Base-by-base conservation (phyloP, 2,888 invertebrate genomes). In the Ptilodon capucinus region DNA sequence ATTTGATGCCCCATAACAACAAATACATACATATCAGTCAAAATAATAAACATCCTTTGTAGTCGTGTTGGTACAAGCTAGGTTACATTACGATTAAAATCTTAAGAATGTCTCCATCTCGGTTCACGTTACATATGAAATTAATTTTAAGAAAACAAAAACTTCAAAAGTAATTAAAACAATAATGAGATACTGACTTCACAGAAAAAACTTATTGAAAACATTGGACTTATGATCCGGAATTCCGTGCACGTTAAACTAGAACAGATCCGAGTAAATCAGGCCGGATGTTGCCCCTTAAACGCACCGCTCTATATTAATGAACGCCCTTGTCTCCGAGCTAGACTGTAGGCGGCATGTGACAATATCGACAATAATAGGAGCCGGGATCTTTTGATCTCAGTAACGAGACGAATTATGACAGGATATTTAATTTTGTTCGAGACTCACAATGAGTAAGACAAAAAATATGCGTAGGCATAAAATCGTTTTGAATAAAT, bases 371-470 rank as follows among this genome's bases (percentile, higher is more conserved):
- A 40, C 42, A 52, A 64, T 64, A 63, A 59, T 64, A 61, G 48
- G 44, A 48, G 30, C 38, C 13, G 40, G 44, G 30, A 28, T 9
- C 34, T 58, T 64, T 64, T 64, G 64, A 64, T 61, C 49, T 30
- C 40, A 46, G 63, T 39, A 58, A 55, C 40, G 51, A 51, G 57
- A 57, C 44, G 41, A 61, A 64, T 64, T 64, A 64, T 54, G 61
- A 64, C 64, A 59, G 61, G 58, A 64, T 64, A 64, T 63, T 63
- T 55, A 58, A 63, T 60, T 60, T 55, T 50, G 48, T 28, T 28
- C 11, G 25, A 28, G 9, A 28, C 25, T 28, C 25, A 28, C 11
- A 11, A n/a, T 28, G 25, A 28, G 25, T n/a, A n/a, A n/a, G n/a
- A n/a, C n/a, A n/a, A n/a, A n/a, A n/a, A n/a, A n/a, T n/a, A n/a